These are phyloP conservation scores for Apodemia duryi DNA, from an alignment of 2,888 invertebrate species.

Conservation along the genomic window DNA sequence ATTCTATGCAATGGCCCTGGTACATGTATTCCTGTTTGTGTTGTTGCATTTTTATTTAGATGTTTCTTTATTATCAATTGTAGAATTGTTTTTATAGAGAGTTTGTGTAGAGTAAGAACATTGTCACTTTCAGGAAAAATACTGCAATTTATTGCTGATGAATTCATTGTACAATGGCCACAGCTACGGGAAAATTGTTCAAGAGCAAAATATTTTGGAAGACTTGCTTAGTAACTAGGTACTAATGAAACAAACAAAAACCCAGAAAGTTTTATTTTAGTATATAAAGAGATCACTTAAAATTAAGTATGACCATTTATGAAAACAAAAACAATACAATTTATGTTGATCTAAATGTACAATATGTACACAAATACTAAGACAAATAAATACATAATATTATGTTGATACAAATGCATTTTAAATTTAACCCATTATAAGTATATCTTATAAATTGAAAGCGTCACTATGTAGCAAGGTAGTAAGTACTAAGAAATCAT, in stretches of 20 bases:
- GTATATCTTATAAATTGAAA: not conserved
- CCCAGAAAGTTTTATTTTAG: conserved; percentile 32
- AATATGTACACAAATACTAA: conserved; percentile 9
- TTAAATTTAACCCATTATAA: conserved; percentile 1
- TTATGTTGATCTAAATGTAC: conserved; percentile 6
- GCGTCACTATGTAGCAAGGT: not conserved
- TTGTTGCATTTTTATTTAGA: conserved; percentile 86
- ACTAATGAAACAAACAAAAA: conserved; percentile 37
- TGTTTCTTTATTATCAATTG: conserved; percentile 82
- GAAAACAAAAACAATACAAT: conserved; percentile 2
- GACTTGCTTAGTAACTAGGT: conserved; percentile 63
- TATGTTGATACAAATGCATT: conserved; percentile 8
- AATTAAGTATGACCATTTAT: conserved; percentile 16
- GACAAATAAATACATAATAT: conserved; percentile 5
- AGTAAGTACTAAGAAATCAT: not conserved
- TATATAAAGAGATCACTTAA: conserved; percentile 17
- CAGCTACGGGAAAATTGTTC: conserved; percentile 83
- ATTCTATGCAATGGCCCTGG: conserved; percentile 97
- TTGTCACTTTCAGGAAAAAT: conserved; percentile 94
- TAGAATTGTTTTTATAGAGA: conserved; percentile 94
- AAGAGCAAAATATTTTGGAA: conserved; percentile 87
- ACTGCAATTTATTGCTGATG: conserved; percentile 89
- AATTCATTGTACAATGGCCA: conserved; percentile 96
- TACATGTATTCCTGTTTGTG: conserved; percentile 95
- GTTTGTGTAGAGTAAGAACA: conserved; percentile 94